Percentiles rank a stretch among this genome's conserved stretches.
These are phyloP conservation scores for Apomyelois bistriatella DNA, from an alignment of 2,888 invertebrate genomes.

Conservation along the genomic window DNA sequence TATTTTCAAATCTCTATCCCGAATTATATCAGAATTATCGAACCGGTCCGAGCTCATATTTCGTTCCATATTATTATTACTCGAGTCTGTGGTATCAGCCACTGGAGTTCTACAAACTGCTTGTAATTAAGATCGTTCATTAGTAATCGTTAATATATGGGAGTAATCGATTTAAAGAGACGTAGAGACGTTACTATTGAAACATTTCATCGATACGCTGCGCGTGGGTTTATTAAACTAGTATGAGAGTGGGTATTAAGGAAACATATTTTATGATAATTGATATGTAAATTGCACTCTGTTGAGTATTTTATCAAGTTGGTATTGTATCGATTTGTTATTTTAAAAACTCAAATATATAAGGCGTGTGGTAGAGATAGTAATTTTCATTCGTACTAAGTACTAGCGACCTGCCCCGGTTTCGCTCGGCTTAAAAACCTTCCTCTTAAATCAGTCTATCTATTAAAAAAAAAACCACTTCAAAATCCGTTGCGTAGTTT, in stretches of 20 bases:
- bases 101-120: conserved; percentile 22
- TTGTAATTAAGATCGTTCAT: conserved; percentile 27
- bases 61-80: conserved; percentile 33
- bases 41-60: conserved; percentile 38
- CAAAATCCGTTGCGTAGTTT: too few relatives aligned
- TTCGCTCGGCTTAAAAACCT: too few relatives aligned
- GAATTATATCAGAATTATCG: conserved; percentile 41
- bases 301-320: conserved; percentile 23
- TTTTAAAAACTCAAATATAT: not conserved
- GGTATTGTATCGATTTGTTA: conserved; percentile 8
- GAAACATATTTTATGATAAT: conserved; percentile 30
- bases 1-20: conserved; percentile 52
- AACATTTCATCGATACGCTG: not conserved
- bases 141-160: conserved; percentile 9
- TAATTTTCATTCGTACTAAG: too few relatives aligned
- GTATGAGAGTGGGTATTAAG: conserved; percentile 26
- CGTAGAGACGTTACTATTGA: not conserved
- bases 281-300: conserved; percentile 25
- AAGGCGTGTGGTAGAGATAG: too few relatives aligned
- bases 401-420: too few relatives aligned
- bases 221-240: conserved; percentile 17
- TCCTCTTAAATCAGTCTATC: too few relatives aligned
- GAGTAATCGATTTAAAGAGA: conserved; percentile 23
- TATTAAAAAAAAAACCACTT: too few relatives aligned
- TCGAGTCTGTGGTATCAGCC: conserved; percentile 6